phyloP scores from a whole-genome alignment of 2,888 invertebrate species.

The Diarsia mendica region DNA sequence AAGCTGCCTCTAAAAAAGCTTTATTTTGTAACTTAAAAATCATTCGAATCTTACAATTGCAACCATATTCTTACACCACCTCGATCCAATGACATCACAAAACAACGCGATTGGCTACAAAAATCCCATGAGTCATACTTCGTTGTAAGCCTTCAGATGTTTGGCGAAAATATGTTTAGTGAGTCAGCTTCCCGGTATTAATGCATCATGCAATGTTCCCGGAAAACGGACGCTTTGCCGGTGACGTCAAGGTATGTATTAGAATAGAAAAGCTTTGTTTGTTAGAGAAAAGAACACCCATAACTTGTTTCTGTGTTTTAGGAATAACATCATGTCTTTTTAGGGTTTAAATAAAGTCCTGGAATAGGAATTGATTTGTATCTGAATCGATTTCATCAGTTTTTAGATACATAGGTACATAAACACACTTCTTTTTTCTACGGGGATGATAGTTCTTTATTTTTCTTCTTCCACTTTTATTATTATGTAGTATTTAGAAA shows the following conservation, averaged over 20 bases:
- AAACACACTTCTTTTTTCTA: neutral
- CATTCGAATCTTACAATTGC: neutral
- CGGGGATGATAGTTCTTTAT: neutral
- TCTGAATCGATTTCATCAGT: neutral
- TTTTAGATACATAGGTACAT: neutral
- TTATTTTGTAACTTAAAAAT: too few relatives aligned
- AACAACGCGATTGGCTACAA: constrained; percentile 14
- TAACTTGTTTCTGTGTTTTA: neutral
- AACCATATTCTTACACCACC: neutral
- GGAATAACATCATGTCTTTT: neutral
- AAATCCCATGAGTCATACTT: constrained; percentile 42
- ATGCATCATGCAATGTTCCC: constrained; percentile 43
- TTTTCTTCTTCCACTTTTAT: neutral
- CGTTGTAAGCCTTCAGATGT: constrained; percentile 42
- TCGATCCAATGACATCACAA: constrained; percentile 22
- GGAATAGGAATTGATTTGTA: neutral
- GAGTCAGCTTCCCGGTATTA: constrained; percentile 40
- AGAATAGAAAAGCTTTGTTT: constrained; percentile 21
- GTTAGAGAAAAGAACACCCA: neutral
- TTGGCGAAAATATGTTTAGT: constrained; percentile 36
- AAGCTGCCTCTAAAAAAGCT: too few relatives aligned
- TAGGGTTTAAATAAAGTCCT: neutral
- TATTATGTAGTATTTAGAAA: too few relatives aligned
- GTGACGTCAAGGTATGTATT: constrained; percentile 21
- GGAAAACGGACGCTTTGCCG: constrained; percentile 30